phyloP scores from a whole-genome alignment of 2,113 vertebrate species.

The Trematomus loennbergii region DNA sequence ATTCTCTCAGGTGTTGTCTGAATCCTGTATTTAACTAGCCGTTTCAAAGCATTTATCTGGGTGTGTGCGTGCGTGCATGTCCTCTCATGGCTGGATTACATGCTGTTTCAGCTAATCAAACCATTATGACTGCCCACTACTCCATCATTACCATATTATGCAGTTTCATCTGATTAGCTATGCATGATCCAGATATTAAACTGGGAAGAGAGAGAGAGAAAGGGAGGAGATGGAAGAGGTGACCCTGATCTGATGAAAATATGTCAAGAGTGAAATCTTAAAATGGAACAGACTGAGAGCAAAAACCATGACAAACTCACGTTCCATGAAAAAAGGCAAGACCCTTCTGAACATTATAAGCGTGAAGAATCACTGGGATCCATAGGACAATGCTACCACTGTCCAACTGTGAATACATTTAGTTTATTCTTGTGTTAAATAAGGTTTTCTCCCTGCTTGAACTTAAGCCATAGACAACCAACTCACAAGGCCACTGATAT shows the following conservation, averaged over 20 bases:
- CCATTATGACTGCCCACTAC: conserved; percentile 44
- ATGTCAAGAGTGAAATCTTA: conserved; percentile 8
- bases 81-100: conserved; percentile 15
- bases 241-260: conserved; percentile 30
- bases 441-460: no score
- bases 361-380: not conserved
- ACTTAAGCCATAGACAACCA: conserved; percentile 12
- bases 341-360: not conserved
- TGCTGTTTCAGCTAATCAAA: conserved; percentile 48
- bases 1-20: not conserved
- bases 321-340: not conserved
- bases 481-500: conserved; percentile 28
- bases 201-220: not conserved
- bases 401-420: not conserved
- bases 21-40: not conserved
- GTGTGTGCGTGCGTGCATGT: not conserved
- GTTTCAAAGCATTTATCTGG: not conserved
- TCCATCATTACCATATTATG: conserved; percentile 46
- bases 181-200: conserved; percentile 31
- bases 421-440: not conserved
- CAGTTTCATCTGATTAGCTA: conserved; percentile 54
- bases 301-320: not conserved
- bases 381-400: not conserved
- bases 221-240: not conserved
- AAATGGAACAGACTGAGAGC: conserved; percentile 1